Evolutionary conservation across 2,113 vertebrate species (phyloP).

Genomic region (Elephantulus edwardii): DNA sequence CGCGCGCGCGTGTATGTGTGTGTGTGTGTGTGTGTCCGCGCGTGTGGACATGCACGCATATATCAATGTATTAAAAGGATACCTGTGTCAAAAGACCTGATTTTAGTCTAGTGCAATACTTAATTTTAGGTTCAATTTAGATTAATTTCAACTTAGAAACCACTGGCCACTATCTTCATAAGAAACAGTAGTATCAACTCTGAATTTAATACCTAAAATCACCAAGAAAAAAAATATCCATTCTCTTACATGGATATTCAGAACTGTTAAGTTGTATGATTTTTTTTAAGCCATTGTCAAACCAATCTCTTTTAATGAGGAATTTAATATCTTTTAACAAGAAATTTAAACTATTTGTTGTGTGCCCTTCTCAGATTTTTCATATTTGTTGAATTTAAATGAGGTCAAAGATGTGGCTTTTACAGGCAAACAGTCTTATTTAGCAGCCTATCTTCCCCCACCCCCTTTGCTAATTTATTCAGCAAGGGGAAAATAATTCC

Average conservation of each 20-base stretch:
- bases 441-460: background rate
- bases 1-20: background rate
- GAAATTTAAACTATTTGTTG: background rate
- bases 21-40: background rate
- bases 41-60: background rate
- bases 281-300: background rate
- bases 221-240: background rate
- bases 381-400: background rate
- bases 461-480: conserved; percentile 17
- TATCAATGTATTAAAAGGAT: background rate
- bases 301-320: too few species aligned
- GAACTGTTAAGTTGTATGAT: background rate
- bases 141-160: background rate
- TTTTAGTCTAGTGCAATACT: background rate
- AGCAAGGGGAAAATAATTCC: background rate
- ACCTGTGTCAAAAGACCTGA: background rate
- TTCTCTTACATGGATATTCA: background rate
- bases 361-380: background rate
- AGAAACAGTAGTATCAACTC: background rate
- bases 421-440: background rate
- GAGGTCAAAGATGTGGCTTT: background rate
- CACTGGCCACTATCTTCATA: background rate
- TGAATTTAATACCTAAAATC: background rate
- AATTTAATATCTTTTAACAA: too few species aligned
- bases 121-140: conserved; percentile 38